phyloP scores from a whole-genome alignment of 2,797 vertebrate genomes.

The Aselliscus stoliczkanus region DNA sequence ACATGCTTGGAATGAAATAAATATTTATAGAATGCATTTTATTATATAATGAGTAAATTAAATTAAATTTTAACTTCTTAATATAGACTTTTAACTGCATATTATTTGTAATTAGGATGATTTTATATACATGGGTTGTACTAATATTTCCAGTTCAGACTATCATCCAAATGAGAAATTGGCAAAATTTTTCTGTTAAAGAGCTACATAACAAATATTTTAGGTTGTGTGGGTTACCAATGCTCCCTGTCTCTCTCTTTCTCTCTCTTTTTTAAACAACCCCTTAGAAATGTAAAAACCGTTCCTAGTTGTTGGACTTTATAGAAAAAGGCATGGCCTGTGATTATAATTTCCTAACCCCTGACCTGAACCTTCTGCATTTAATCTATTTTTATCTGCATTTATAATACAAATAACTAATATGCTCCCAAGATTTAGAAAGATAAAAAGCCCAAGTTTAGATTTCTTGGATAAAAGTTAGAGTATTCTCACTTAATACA shows the following conservation, averaged over 20 bases:
- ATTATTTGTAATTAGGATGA: neutral
- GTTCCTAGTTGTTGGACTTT: neutral
- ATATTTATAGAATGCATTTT: neutral
- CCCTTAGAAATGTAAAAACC: neutral
- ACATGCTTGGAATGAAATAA: neutral
- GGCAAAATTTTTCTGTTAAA: neutral
- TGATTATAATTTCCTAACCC: neutral
- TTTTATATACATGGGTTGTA: neutral
- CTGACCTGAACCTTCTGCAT: neutral
- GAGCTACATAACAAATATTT: neutral
- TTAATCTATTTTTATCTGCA: neutral
- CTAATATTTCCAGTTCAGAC: neutral
- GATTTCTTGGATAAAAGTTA: constrained; percentile 37
- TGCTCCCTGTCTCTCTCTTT: too few relatives aligned
- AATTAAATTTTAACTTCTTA: constrained; percentile 13
- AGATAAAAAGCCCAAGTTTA: neutral
- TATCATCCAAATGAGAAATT: neutral
- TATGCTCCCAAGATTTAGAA: neutral
- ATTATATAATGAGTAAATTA: constrained; percentile 13
- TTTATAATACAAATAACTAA: neutral
- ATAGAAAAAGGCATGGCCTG: neutral
- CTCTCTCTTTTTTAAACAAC: neutral
- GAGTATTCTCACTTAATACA: neutral
- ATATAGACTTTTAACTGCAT: neutral
- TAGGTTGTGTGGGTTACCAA: neutral